A percentile compares a stretch with the other conserved stretches of the same genome.
phyloP scores from a whole-genome alignment of 2,113 vertebrate genomes.

The Falco punctatus region DNA sequence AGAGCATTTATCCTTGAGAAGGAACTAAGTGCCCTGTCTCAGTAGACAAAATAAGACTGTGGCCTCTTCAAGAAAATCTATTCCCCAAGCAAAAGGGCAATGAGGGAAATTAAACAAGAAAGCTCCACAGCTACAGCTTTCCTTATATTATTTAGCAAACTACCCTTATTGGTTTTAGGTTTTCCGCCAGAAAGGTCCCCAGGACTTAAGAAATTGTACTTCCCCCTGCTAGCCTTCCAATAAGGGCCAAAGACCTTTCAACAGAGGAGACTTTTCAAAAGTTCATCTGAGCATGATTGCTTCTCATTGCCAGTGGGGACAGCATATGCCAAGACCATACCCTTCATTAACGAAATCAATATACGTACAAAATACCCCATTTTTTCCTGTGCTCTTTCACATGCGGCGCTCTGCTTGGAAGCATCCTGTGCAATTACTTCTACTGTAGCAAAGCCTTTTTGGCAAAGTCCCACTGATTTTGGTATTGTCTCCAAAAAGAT shows the following conservation, averaged over 20 bases:
- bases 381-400: neutral
- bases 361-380: fast-evolving
- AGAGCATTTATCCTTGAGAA: neutral
- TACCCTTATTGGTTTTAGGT: neutral
- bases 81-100: neutral
- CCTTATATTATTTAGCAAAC: neutral
- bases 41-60: neutral
- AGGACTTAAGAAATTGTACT: neutral
- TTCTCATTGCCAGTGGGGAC: neutral
- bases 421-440: neutral
- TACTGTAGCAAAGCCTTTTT: neutral
- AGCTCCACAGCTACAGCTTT: neutral
- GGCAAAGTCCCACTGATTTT: neutral
- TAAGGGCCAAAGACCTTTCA: neutral
- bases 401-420: neutral
- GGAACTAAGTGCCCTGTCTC: neutral
- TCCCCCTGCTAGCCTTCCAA: neutral
- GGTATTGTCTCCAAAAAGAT: neutral
- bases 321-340: neutral
- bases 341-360: neutral
- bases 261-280: neutral
- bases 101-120: neutral
- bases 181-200: neutral
- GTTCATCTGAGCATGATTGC: neutral
- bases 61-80: neutral